These are phyloP conservation scores for Bos indicus DNA, from an alignment of 2,113 vertebrate species.

Conservation along the genomic window DNA sequence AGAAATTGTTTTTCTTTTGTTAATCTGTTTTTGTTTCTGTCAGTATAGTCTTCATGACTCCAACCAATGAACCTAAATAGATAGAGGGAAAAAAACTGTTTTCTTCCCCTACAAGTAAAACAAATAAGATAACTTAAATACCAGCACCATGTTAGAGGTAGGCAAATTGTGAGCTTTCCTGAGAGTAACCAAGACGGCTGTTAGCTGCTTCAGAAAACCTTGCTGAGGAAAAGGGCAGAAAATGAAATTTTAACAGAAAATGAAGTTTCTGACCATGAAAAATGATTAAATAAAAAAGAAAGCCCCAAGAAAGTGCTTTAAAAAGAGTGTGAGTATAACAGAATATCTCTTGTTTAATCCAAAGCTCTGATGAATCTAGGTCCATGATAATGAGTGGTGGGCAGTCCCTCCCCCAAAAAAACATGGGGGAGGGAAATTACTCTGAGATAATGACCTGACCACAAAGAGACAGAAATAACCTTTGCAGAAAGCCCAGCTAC, in stretches of 20 bases:
- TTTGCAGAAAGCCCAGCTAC: background rate
- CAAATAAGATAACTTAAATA: background rate
- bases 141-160: background rate
- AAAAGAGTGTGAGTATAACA: background rate
- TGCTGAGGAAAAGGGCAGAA: background rate
- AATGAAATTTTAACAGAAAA: background rate
- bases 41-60: background rate
- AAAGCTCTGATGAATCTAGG: background rate
- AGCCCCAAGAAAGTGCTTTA: background rate
- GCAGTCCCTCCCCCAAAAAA: background rate
- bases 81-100: background rate
- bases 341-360: background rate
- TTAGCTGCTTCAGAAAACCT: slow-evolving; percentile 19
- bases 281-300: slow-evolving; percentile 6
- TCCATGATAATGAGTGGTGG: background rate
- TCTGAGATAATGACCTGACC: background rate
- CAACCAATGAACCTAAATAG: background rate
- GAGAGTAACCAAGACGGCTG: background rate
- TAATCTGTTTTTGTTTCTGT: background rate
- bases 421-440: background rate
- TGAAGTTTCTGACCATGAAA: slow-evolving; percentile 11
- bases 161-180: background rate
- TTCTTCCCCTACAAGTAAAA: background rate
- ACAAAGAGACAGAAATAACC: slow-evolving; percentile 48
- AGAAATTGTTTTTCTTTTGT: background rate